A percentile compares a stretch with the other conserved stretches of the same genome.
Conservation (phyloP, 2,113 vertebrate species). For the Forbesichthys papilliferus region DNA sequence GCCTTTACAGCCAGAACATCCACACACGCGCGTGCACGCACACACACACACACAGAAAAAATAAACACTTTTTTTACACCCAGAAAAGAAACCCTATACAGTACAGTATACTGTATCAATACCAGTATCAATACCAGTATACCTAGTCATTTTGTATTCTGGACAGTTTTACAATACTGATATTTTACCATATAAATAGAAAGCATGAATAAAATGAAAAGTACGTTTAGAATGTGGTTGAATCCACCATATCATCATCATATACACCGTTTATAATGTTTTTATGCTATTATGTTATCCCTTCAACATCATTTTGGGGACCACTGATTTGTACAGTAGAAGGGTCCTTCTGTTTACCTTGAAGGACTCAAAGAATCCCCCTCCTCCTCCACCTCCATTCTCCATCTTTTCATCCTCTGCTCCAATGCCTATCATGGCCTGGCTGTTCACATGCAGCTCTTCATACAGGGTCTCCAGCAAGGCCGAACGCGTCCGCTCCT, state of each 20-base stretch:
- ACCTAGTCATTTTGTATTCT: no score
- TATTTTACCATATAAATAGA: no score
- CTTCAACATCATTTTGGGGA: no score
- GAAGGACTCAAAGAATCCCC: conserved; percentile 95
- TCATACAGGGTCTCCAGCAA: conserved; percentile 92
- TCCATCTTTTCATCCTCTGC: conserved; percentile 91
- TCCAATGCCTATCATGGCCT: conserved; percentile 91
- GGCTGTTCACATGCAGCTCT: conserved; percentile 89
- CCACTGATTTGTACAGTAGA: no score
- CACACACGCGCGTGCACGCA: neutral
- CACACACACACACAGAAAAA: conserved; percentile 38
- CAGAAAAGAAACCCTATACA: conserved; percentile 1
- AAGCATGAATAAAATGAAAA: no score
- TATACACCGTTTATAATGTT: no score
- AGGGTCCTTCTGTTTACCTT: conserved; percentile 80
- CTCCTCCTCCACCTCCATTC: conserved; percentile 84
- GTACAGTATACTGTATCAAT: no score
- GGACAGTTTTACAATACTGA: no score
- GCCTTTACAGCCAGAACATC: conserved; percentile 12
- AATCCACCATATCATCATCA: no score
- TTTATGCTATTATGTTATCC: no score
- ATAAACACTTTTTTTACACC: neutral
- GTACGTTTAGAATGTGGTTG: no score
- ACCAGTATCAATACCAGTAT: no score
- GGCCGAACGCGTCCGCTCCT: conserved; percentile 89